phyloP scores from a whole-genome alignment of 2,888 invertebrate genomes.

The Coronaproctus castanopsis region DNA sequence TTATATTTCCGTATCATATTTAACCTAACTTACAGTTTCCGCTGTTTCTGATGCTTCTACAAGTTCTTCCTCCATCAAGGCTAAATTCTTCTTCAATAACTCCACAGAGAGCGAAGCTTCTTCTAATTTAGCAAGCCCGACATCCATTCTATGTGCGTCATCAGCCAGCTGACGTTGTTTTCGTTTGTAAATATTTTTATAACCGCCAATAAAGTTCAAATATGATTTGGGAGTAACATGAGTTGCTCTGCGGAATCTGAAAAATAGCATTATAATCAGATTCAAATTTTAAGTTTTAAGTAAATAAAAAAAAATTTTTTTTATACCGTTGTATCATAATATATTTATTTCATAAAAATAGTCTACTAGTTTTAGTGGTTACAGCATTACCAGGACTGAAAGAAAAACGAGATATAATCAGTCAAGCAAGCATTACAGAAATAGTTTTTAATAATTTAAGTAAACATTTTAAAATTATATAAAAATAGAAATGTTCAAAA shows the following conservation, averaged over 20 bases:
- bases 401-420: too few relatives aligned
- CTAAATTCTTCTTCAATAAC: constrained; percentile 72
- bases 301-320: not conserved
- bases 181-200: constrained; percentile 77
- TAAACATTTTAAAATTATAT: too few relatives aligned
- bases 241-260: constrained; percentile 68
- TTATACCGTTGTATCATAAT: too few relatives aligned
- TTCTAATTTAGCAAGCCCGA: constrained; percentile 79
- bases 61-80: constrained; percentile 83
- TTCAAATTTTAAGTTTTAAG: not conserved
- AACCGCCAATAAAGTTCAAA: constrained; percentile 81
- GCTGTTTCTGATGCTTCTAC: constrained; percentile 83
- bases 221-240: constrained; percentile 96
- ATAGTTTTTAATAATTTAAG: too few relatives aligned
- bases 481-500: too few relatives aligned
- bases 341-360: too few relatives aligned
- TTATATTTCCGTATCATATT: too few relatives aligned
- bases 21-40: constrained; percentile 53
- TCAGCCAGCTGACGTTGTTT: constrained; percentile 77
- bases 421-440: too few relatives aligned
- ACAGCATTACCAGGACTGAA: too few relatives aligned
- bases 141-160: constrained; percentile 83
- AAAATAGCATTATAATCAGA: not conserved
- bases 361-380: too few relatives aligned
- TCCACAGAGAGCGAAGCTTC: constrained; percentile 89